These are phyloP conservation scores for Todiramphus chloris DNA, from an alignment of 2,113 vertebrate species.

Conservation along the genomic window DNA sequence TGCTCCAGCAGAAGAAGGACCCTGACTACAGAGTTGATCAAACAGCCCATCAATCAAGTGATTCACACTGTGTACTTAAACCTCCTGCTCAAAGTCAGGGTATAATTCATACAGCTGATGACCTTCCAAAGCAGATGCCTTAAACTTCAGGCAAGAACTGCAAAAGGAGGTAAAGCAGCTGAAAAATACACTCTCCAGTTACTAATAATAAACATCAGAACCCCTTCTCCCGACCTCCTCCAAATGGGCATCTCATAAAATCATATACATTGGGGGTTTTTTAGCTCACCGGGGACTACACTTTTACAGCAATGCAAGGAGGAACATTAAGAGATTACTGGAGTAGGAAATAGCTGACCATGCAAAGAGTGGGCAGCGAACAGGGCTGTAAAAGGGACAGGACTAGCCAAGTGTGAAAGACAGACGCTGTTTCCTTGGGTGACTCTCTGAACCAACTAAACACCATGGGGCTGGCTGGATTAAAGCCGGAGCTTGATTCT, in stretches of 20 bases:
- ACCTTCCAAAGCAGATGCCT: not conserved
- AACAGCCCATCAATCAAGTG: constrained; percentile 40
- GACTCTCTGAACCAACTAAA: not conserved
- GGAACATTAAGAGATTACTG: not conserved
- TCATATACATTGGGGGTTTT: not conserved
- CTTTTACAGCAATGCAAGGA: not conserved
- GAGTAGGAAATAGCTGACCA: constrained; percentile 20
- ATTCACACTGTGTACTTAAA: constrained; percentile 46
- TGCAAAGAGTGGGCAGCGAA: not conserved
- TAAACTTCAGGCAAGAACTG: not conserved
- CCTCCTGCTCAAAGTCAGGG: constrained; percentile 11
- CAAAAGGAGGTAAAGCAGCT: not conserved
- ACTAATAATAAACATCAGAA: not conserved
- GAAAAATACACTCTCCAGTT: not conserved
- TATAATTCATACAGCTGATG: constrained; percentile 1
- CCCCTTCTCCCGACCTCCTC: not conserved
- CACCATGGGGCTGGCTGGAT: not conserved
- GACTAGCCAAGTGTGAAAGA: constrained; percentile 9
- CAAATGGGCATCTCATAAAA: not conserved
- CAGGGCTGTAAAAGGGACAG: not conserved
- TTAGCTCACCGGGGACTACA: not conserved
- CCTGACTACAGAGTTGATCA: constrained; percentile 35
- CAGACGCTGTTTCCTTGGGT: not conserved
- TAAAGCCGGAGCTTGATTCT: not conserved
- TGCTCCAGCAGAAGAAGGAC: constrained; percentile 7